Percentiles rank a stretch among this genome's conserved stretches.
phyloP scores from a whole-genome alignment of 1,140 invertebrate genomes.

The Bombus waltoni region DNA sequence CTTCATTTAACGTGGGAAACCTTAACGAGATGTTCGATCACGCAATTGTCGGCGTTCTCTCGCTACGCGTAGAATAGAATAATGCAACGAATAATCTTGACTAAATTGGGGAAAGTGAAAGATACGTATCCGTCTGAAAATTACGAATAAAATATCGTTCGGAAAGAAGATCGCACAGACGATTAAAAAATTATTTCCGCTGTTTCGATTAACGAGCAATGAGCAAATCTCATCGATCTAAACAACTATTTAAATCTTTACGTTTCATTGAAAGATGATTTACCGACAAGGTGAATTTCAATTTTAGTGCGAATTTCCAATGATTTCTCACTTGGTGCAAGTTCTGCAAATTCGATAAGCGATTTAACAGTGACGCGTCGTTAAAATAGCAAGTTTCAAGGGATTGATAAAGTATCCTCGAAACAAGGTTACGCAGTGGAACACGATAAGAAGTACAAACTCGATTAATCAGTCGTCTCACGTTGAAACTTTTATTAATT shows the following conservation, averaged over 20 bases:
- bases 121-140: no score
- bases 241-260: background rate
- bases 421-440: slow-evolving; percentile 1
- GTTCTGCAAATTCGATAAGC: background rate
- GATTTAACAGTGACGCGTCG: background rate
- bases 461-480: slow-evolving; percentile 34
- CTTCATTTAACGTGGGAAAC: background rate
- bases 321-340: background rate
- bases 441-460: slow-evolving; percentile 30
- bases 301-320: background rate
- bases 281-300: background rate
- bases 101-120: no score
- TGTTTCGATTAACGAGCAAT: no score
- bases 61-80: no score
- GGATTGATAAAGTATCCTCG: background rate
- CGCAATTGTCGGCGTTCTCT: background rate
- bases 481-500: slow-evolving; percentile 18
- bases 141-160: no score
- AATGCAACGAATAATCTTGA: no score
- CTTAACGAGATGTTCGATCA: background rate
- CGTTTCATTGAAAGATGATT: background rate
- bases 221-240: background rate
- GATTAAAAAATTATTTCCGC: no score
- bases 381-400: slow-evolving; percentile 4
- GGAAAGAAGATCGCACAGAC: no score